Base-by-base conservation (phyloP, 2,888 invertebrate species). In the Drosophila setosimentum region DNA sequence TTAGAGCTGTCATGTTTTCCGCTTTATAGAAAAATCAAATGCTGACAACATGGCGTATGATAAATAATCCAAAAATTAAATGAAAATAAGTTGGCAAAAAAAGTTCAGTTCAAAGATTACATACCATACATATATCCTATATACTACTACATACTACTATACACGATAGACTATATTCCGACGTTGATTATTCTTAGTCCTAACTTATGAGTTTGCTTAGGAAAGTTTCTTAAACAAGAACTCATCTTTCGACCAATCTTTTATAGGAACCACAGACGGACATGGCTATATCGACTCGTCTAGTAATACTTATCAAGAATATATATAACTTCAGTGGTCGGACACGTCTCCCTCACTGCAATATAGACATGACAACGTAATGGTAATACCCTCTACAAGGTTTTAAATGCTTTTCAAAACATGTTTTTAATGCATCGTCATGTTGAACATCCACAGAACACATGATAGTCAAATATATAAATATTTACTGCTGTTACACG, bases 401-500 rank as follows among this genome's bases (percentile, higher is more conserved):
- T 6, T 42, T 42, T 11, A 42, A 11, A 42, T n/a, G n/a, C 37
- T 13, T n/a, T 3, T 37, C 40, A 27, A n/a, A 50, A 35, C 27
- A 55, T n/a, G 8, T 53, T 35, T 24, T 27, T 7, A 21, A 21
- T 21, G 40, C 50, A 16, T 27, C 32, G 67, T 37, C 54, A 50
- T 55, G 37, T 55, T n/a, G 55, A 55, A 55, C 55, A 68, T 10
- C 24, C 24, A 16, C 30, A 29, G 24, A 8, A n/a, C 33, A 16
- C 21, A 27, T 64, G 54, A 49, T 32, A 54, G 54, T 59, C 48
- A 18, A 24, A 45, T 45, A 45, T 16, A 45, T 24, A 24, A 24
- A 37, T 32, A 40, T 54, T 54, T 67, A 54, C 49, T n/a, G 54
- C 61, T 48, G n/a, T 60, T 55, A 61, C 50, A 58, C 55, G 49